Percentiles rank a stretch among this genome's conserved stretches.
phyloP scores from a whole-genome alignment of 2,797 vertebrate species.

The Hippocampus kuda region DNA sequence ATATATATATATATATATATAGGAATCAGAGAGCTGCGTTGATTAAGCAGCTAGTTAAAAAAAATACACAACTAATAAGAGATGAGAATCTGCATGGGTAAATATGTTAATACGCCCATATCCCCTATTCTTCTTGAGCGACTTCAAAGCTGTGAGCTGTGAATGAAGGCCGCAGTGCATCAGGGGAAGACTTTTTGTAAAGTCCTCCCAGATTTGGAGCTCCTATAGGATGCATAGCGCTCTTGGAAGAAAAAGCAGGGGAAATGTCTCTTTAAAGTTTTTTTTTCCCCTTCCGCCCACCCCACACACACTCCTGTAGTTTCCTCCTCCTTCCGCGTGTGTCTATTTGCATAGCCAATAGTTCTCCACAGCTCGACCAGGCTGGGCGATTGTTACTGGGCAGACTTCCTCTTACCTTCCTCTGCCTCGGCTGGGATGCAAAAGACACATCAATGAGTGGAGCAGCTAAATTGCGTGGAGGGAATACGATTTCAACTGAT shows the following conservation, averaged over 20 bases:
- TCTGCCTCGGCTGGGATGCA: neutral
- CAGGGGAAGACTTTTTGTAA: slow-evolving; percentile 35
- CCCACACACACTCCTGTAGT: slow-evolving; percentile 49
- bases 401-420: slow-evolving; percentile 66
- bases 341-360: slow-evolving; percentile 88
- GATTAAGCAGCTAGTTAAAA: slow-evolving; percentile 51
- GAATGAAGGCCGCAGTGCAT: slow-evolving; percentile 38
- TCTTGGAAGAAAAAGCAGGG: slow-evolving; percentile 47
- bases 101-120: slow-evolving; percentile 60
- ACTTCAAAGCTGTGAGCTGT: slow-evolving; percentile 51
- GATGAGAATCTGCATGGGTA: slow-evolving; percentile 43
- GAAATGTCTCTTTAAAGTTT: slow-evolving; percentile 85
- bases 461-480: neutral
- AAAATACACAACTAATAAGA: slow-evolving; percentile 8
- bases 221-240: slow-evolving; percentile 21
- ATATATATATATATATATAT: slow-evolving; percentile 59
- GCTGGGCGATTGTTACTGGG: slow-evolving; percentile 88
- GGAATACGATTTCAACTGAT: neutral
- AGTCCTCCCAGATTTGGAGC: slow-evolving; percentile 39
- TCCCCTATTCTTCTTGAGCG: slow-evolving; percentile 26
- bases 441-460: neutral
- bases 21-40: slow-evolving; percentile 29
- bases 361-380: slow-evolving; percentile 71
- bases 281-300: slow-evolving; percentile 62
- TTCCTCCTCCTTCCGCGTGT: slow-evolving; percentile 76